Evolutionary conservation across 1,140 invertebrate species (phyloP).

Genomic region (Lutraria rhynchaena): DNA sequence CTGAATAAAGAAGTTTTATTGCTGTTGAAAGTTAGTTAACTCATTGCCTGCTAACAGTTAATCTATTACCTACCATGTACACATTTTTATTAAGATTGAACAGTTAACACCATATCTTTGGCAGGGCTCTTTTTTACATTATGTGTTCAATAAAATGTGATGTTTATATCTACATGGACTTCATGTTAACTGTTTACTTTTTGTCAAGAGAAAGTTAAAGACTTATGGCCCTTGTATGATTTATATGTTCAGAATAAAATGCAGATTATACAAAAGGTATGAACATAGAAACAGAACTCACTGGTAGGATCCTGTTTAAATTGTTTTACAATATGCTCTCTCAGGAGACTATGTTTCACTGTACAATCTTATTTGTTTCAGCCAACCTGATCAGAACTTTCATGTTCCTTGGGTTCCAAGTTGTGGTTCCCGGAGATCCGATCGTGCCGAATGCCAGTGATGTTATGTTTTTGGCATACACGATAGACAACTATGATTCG

Average conservation of each 20-base stretch:
- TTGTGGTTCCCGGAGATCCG: slow-evolving; percentile 91
- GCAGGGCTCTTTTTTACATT: no score
- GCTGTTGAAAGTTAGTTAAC: no score
- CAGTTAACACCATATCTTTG: no score
- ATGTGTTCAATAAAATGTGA: no score
- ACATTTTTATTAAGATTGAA: no score
- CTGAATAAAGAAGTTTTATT: no score
- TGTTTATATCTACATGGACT: no score
- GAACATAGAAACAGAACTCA: not conserved
- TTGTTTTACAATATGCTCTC: not conserved
- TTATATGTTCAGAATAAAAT: not conserved
- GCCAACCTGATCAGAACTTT: slow-evolving; percentile 94
- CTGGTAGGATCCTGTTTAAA: no score
- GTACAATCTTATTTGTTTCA: slow-evolving; percentile 82
- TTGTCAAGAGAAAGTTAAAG: no score
- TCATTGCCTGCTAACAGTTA: no score
- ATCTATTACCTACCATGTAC: no score
- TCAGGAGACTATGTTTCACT: not conserved
- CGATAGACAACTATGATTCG: slow-evolving; percentile 70
- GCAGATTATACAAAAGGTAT: not conserved
- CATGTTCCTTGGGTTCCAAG: slow-evolving; percentile 97
- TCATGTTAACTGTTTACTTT: no score
- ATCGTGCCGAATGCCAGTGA: slow-evolving; percentile 83
- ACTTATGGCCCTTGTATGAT: not conserved
- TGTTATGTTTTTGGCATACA: slow-evolving; percentile 80